A percentile compares a stretch with the other conserved stretches of the same genome.
Conservation (phyloP, 2,113 vertebrate species). For the Mobula hypostoma region DNA sequence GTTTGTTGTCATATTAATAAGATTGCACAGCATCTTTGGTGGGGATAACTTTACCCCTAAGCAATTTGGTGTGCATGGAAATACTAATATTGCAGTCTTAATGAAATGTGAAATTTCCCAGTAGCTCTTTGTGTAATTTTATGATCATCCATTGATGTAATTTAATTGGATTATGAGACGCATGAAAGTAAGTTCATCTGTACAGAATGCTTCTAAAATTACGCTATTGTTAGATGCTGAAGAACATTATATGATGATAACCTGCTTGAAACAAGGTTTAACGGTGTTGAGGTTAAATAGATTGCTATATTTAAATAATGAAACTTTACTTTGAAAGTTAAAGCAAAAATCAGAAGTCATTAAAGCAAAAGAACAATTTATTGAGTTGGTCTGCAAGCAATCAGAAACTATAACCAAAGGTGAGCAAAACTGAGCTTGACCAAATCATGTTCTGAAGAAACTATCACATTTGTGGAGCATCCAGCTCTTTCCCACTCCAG, state of each 20-base stretch:
- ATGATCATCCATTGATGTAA: not conserved
- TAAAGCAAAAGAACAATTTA: not conserved
- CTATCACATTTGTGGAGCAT: not conserved
- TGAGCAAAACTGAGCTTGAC: constrained; percentile 13
- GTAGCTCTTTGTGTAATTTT: not conserved
- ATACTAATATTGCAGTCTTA: not conserved
- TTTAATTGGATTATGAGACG: not conserved
- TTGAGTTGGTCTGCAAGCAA: not conserved
- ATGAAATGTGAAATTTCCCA: not conserved
- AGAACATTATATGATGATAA: not conserved
- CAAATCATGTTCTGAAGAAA: not conserved
- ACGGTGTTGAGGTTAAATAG: not conserved
- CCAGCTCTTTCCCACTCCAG: not conserved
- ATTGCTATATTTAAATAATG: not conserved
- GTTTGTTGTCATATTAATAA: too few species aligned
- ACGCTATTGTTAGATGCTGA: not conserved
- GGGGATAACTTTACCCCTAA: not conserved
- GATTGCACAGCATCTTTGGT: too few species aligned
- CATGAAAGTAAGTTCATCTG: not conserved
- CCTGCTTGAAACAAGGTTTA: not conserved
- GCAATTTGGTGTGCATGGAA: not conserved
- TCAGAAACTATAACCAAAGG: not conserved
- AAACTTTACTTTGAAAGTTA: not conserved
- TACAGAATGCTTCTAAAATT: not conserved
- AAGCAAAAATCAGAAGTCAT: not conserved